Conservation (phyloP, 1,140 invertebrate genomes). For the Diabrotica undecimpunctata region DNA sequence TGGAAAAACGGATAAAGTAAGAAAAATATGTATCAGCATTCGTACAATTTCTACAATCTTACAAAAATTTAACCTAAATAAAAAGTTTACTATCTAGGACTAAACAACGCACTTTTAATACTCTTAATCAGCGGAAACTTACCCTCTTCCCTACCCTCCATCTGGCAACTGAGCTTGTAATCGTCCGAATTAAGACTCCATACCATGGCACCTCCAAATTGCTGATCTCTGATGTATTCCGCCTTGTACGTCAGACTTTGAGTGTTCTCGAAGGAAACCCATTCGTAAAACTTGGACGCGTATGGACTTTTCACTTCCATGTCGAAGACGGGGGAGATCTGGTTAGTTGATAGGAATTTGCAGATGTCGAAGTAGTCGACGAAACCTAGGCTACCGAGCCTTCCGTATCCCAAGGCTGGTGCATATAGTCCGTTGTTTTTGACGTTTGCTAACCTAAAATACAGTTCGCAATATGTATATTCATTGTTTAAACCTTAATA, state of each 20-base stretch:
- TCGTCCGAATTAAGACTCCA: constrained; percentile 75
- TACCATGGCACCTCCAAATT: constrained; percentile 71
- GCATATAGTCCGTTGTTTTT: constrained; percentile 64
- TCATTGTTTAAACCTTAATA: too few species aligned
- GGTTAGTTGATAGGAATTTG: constrained; percentile 55
- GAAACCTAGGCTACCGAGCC: constrained; percentile 65
- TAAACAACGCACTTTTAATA: constrained; percentile 16
- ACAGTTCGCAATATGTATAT: background rate
- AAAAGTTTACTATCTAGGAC: background rate
- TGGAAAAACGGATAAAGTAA: too few species aligned
- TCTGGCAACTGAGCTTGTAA: constrained; percentile 35
- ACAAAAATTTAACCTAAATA: too few species aligned
- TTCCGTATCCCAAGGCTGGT: constrained; percentile 65
- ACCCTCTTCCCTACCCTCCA: constrained; percentile 8
- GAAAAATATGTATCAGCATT: too few species aligned
- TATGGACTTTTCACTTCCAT: constrained; percentile 73
- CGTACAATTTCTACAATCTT: too few species aligned
- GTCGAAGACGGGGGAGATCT: constrained; percentile 59
- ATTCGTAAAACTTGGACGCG: constrained; percentile 68
- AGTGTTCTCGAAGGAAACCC: constrained; percentile 85
- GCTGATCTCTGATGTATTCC: constrained; percentile 58
- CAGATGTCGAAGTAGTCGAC: constrained; percentile 68
- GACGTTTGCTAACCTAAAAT: constrained; percentile 61
- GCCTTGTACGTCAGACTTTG: constrained; percentile 72
- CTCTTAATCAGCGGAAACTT: constrained; percentile 37